Base-by-base conservation (phyloP, 2,888 invertebrate species). In the Ichneumoninae sp. region DNA sequence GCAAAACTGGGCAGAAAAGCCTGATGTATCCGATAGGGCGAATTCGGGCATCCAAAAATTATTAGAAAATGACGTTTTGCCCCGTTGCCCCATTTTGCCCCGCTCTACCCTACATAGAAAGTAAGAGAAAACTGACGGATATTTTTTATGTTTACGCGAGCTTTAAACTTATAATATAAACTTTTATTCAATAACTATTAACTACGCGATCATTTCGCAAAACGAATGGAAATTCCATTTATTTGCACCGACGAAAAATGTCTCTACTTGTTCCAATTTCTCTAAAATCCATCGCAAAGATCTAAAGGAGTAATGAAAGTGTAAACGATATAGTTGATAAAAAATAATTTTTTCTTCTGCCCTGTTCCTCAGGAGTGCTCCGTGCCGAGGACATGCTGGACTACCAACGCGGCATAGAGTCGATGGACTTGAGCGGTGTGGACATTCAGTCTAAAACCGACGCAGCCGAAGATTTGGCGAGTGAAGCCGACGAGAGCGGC, bases 341-440 rank as follows among this genome's bases (percentile, higher is more conserved):
- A 74, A 33, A 33, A 77, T 26, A 72, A 44, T 79, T 78, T 66
- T 77, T 69, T 65, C 65, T 72, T n/a, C 22, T 82, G 30, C 30
- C 66, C 66, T 52, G 57, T 47, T 72, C 36, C 70, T 36, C 36
- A 87, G 87, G 87, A 60, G 85, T 87, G 0, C 68, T 87, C 10
- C 81, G 75, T 1, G 65, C 72, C 8, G 86, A 87, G 57, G 84
- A 87, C 54, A 65, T 84, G 36, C 50, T 40, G 1, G 80, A 83
- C 4, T 87, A 87, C 19, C 72, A 83, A 16, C 70, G 82, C 66
- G 84, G 84, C 13, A 65, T 77, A 1, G 82, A 83, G 16, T 75
- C 83, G 30, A 87, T 88, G 88, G 87, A 86, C 47, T 52, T 87
- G 19, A 81, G 84, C 19, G 78, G 84, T 7, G 19, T 86, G 7